Conservation (phyloP, 2,113 vertebrate genomes). For the Tyto alba region DNA sequence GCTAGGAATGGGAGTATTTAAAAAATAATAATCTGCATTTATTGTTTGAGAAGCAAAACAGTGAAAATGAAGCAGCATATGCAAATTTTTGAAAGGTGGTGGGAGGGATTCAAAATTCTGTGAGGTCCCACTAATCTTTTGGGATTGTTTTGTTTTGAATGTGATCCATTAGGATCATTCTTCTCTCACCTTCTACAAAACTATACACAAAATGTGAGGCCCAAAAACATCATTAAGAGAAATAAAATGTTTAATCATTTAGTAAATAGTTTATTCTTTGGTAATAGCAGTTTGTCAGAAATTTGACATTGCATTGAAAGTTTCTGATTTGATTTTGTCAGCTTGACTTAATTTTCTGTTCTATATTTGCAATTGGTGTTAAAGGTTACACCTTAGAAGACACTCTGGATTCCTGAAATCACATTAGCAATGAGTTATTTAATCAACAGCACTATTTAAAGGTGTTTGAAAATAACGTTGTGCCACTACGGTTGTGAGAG, state of each 20-base stretch:
- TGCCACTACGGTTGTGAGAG: neutral
- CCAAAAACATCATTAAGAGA: neutral
- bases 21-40: neutral
- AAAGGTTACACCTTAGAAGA: conserved; percentile 4
- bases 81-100: neutral
- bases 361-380: neutral
- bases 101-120: neutral
- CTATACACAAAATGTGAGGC: neutral
- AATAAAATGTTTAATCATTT: neutral
- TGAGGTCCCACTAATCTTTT: neutral
- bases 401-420: neutral
- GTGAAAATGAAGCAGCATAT: neutral
- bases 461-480: neutral
- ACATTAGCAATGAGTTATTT: neutral
- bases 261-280: neutral
- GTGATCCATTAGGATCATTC: neutral
- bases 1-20: neutral
- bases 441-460: neutral
- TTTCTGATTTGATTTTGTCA: neutral
- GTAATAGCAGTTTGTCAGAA: neutral
- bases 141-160: neutral
- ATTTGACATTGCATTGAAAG: neutral
- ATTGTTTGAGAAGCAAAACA: neutral
- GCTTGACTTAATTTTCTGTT: neutral
- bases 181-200: neutral